Conservation (phyloP, 2,888 invertebrate species). For the Archips crataeganus region DNA sequence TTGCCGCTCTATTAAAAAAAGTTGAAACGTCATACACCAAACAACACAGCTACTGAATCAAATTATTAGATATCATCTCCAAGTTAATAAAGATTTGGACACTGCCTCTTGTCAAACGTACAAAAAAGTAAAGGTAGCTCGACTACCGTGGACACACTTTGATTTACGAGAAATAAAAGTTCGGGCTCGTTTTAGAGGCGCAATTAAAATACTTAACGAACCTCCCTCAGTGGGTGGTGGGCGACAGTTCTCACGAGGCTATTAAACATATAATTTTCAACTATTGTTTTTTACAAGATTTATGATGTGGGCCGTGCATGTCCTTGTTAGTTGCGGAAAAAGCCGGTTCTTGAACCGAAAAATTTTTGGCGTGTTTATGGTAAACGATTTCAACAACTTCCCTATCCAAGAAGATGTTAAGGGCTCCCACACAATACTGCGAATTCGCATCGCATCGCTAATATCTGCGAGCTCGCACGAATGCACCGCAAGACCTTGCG, state of each 20-base stretch:
- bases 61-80: conserved; percentile 1
- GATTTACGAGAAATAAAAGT: conserved; percentile 82
- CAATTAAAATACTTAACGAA: conserved; percentile 85
- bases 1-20: too few relatives aligned
- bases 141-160: conserved; percentile 78
- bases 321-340: conserved; percentile 60
- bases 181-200: conserved; percentile 78
- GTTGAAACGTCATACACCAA: not conserved
- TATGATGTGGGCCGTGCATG: conserved; percentile 57
- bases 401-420: too few relatives aligned
- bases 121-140: conserved; percentile 42
- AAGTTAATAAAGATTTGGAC: conserved; percentile 32
- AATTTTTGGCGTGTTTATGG: conserved; percentile 23
- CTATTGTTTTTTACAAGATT: conserved; percentile 66
- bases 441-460: too few relatives aligned
- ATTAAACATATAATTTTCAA: conserved; percentile 83
- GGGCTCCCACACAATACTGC: too few relatives aligned
- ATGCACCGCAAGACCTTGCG: too few relatives aligned
- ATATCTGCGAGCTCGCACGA: too few relatives aligned
- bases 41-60: conserved; percentile 3
- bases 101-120: conserved; percentile 15
- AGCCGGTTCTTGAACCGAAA: conserved; percentile 30
- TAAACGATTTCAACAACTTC: not conserved
- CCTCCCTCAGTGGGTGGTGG: conserved; percentile 81
- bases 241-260: conserved; percentile 84